Evolutionary conservation across 1,140 invertebrate genomes (phyloP).

Genomic region (Triops longicaudatus): DNA sequence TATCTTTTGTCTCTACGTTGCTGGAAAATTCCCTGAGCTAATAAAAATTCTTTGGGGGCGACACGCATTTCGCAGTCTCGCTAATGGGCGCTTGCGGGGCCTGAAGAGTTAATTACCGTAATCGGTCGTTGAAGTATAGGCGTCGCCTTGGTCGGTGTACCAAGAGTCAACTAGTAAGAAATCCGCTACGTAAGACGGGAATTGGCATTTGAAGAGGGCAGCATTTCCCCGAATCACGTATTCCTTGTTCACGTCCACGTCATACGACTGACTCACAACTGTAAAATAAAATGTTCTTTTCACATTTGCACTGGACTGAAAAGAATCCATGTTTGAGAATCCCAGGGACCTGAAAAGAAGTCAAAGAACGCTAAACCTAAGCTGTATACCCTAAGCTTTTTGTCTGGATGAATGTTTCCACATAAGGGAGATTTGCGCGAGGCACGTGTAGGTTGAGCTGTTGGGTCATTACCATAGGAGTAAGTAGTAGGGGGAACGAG

Average conservation of each 20-base stretch:
- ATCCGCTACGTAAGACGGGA: slow-evolving; percentile 84
- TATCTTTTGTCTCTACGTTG: no score
- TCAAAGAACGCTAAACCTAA: neutral
- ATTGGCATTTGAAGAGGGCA: slow-evolving; percentile 80
- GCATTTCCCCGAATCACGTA: slow-evolving; percentile 85
- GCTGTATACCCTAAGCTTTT: neutral
- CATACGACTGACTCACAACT: slow-evolving; percentile 80
- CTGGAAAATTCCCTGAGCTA: no score
- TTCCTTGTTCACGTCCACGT: slow-evolving; percentile 80
- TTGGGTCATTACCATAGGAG: slow-evolving; percentile 47
- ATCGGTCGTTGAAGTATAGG: slow-evolving; percentile 41
- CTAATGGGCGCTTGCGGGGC: no score
- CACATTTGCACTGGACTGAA: neutral
- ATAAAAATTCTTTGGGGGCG: neutral
- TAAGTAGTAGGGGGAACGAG: slow-evolving; percentile 55
- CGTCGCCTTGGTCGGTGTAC: slow-evolving; percentile 68
- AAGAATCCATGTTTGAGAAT: neutral
- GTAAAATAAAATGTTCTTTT: slow-evolving; percentile 34
- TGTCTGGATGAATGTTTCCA: neutral
- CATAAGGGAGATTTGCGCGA: neutral
- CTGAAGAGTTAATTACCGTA: slow-evolving; percentile 9
- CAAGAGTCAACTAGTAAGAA: slow-evolving; percentile 82
- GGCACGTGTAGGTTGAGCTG: neutral
- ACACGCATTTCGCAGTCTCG: neutral
- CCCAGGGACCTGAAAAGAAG: neutral